Base-by-base conservation (phyloP, 2,113 vertebrate genomes). In the Chaetorhynchus papuensis region DNA sequence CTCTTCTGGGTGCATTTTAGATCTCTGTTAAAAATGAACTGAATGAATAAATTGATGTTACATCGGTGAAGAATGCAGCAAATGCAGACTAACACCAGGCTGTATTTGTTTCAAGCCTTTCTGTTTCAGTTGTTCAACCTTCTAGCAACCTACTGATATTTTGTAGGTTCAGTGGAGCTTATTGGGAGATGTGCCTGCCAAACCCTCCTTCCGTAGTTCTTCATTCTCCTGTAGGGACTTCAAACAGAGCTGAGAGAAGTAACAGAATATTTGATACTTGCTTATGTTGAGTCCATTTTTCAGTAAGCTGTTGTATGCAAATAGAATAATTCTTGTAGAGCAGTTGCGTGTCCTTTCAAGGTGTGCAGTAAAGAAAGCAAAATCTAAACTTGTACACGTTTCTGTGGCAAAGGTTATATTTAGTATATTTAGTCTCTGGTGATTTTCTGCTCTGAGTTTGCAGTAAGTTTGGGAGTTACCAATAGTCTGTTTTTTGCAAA, bases 321-420 rank as follows among this genome's bases (percentile, higher is more conserved):
- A 39, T 20, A 79, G 12, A 72, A 18, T 42, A 64, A 47, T 64
- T 16, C 13, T 83, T 79, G 15, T 3, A 23, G 57, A 68, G 33
- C 8, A 41, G 13, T 61, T 86, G 4, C 0, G 1, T 65, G 18
- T 45, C 10, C 14, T 84, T 82, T 75, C 8, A 47, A 37, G 49
- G 10, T 26, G 3, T 2, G 4, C 11, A 9, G 37, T 80, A 35
- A 76, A 60, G 57, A 80, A 90, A 39, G 20, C 22, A 41, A 47
- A 71, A 30, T 28, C 22, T 60, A 14, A 72, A 15, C 8, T 76
- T 74, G 4, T 2, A 18, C 4, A 7, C 0, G 1, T 4, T 63
- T 82, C 13, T 35, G 8, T 59, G 21, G 31, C 31, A 26, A 10
- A 47, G 15, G 5, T 56, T 71, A 21, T 81, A 54, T 23, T 45